These are phyloP conservation scores for Ceratosolen solmsi DNA, from an alignment of 1,140 invertebrate genomes.

Conservation along the genomic window DNA sequence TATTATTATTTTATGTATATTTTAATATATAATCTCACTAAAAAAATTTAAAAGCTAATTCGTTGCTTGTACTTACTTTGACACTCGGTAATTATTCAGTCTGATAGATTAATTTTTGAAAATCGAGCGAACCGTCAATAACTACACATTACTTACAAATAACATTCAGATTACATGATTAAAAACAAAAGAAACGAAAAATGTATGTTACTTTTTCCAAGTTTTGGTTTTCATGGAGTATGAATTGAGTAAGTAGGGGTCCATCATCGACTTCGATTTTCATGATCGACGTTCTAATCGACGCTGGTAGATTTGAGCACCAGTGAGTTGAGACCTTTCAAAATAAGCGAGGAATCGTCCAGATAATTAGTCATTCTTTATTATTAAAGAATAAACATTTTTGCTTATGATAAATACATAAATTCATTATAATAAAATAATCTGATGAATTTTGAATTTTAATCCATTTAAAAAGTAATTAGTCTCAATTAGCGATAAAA, in stretches of 20 bases:
- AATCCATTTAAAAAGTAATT: too few species aligned
- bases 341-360: background rate
- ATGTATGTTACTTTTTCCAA: background rate
- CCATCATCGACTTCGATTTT: background rate
- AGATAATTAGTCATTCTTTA: too few species aligned
- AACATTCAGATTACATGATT: background rate
- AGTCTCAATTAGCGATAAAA: too few species aligned
- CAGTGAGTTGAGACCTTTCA: background rate
- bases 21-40: conserved; percentile 44
- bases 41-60: conserved; percentile 28
- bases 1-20: too few species aligned
- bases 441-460: too few species aligned
- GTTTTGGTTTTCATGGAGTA: conserved; percentile 26
- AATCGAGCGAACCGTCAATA: conserved; percentile 47
- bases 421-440: too few species aligned
- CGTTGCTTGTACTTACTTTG: background rate
- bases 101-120: conserved; percentile 18
- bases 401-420: too few species aligned
- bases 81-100: conserved; percentile 30
- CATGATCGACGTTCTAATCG: background rate
- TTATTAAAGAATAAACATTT: too few species aligned
- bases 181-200: background rate
- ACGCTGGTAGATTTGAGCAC: background rate
- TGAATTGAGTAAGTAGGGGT: background rate
- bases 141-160: background rate